Evolutionary conservation across 2,113 vertebrate genomes (phyloP).

Genomic region (Rhabdornis inornatus): DNA sequence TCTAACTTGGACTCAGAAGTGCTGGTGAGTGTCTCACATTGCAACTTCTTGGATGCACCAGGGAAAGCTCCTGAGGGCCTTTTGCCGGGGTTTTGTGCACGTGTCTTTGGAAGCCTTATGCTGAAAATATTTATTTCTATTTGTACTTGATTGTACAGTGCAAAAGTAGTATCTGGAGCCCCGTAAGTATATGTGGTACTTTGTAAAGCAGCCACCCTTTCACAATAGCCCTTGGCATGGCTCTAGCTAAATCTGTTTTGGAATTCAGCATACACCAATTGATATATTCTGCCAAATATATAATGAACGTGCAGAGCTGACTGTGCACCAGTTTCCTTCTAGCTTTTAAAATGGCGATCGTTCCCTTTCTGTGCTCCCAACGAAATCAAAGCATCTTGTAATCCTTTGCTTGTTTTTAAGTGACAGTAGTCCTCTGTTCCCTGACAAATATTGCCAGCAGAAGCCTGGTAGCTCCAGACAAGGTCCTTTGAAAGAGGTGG

Average conservation of each 20-base stretch:
- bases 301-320: neutral
- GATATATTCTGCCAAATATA: neutral
- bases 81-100: neutral
- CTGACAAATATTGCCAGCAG: slow-evolving; percentile 4
- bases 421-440: slow-evolving; percentile 24
- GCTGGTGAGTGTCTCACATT: fast-evolving
- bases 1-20: neutral
- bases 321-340: neutral
- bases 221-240: neutral
- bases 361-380: neutral
- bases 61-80: neutral
- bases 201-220: neutral
- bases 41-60: neutral
- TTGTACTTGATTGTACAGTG: neutral
- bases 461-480: slow-evolving; percentile 23
- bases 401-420: slow-evolving; percentile 8
- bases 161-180: neutral
- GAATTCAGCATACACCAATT: neutral
- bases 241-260: neutral
- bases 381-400: slow-evolving; percentile 27
- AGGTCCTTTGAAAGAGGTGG: neutral
- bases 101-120: fast-evolving
- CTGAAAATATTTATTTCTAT: neutral
- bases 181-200: neutral
- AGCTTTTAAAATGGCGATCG: neutral